A percentile compares a stretch with the other conserved stretches of the same genome.
These are phyloP conservation scores for Ciconia boyciana DNA, from an alignment of 2,113 vertebrate species.

Conservation along the genomic window DNA sequence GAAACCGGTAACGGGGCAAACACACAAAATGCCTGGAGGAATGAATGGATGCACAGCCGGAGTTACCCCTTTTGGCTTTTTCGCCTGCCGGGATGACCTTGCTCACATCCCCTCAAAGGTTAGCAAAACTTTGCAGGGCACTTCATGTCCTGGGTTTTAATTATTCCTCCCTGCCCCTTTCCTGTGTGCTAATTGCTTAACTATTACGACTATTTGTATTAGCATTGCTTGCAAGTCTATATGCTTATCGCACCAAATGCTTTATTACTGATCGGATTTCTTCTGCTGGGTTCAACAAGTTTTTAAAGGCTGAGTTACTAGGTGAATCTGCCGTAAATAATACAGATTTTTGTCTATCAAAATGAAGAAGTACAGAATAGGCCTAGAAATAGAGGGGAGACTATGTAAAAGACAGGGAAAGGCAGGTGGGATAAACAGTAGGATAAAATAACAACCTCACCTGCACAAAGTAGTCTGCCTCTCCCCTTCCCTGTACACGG, in stretches of 20 bases:
- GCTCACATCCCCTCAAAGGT: neutral
- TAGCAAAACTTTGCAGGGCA: neutral
- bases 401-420: rapidly evolving
- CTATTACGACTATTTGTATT: no score
- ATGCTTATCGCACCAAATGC: neutral
- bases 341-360: neutral
- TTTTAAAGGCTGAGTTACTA: neutral
- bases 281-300: neutral
- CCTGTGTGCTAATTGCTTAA: neutral
- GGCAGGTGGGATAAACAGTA: neutral
- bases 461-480: neutral
- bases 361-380: neutral
- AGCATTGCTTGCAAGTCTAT: neutral
- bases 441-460: neutral
- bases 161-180: neutral
- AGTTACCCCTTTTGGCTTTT: neutral
- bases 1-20: neutral
- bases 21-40: neutral
- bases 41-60: rapidly evolving
- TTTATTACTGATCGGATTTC: neutral
- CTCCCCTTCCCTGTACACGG: no score
- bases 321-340: neutral
- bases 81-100: no score
- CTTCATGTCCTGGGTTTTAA: neutral
- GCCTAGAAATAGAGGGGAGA: neutral